Conservation (phyloP, 2,113 vertebrate genomes). For the Tachysurus vachellii region DNA sequence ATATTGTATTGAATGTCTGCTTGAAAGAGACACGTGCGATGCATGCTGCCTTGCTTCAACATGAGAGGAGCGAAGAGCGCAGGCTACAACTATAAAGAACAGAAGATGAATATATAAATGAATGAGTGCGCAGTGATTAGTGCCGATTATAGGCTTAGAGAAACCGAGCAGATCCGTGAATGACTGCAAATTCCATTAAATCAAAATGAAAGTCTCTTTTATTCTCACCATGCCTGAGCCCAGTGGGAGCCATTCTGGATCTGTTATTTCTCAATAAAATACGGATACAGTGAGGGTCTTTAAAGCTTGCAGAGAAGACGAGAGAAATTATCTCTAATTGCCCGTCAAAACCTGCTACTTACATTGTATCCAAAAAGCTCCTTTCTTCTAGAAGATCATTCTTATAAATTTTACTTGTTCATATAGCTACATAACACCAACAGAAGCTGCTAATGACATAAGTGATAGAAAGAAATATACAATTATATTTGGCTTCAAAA, state of each 20-base stretch:
- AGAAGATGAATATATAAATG: constrained; percentile 5
- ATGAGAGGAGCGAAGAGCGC: neutral
- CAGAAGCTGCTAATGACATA: neutral
- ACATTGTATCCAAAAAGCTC: neutral
- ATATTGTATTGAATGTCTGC: neutral
- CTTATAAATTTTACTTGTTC: neutral
- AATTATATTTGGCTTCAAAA: neutral
- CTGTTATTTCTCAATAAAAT: constrained; percentile 21
- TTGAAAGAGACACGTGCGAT: too few relatives aligned
- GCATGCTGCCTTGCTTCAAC: neutral
- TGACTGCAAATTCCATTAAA: neutral
- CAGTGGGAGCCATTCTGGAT: constrained; percentile 19
- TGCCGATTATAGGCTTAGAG: constrained; percentile 20
- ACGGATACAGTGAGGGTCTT: neutral
- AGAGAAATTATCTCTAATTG: constrained; percentile 10
- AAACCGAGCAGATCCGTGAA: constrained; percentile 7
- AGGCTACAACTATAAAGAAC: neutral
- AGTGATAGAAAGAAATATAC: neutral
- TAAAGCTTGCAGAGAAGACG: neutral
- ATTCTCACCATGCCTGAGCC: neutral
- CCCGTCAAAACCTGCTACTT: neutral
- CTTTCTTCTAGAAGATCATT: too few relatives aligned
- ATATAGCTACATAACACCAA: neutral
- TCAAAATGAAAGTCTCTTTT: constrained; percentile 18
- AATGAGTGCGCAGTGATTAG: constrained; percentile 2